Percentiles rank a stretch among this genome's conserved stretches.
phyloP scores from a whole-genome alignment of 37 sponge, comb jelly and placozoan genomes.

The Oopsacas minuta region DNA sequence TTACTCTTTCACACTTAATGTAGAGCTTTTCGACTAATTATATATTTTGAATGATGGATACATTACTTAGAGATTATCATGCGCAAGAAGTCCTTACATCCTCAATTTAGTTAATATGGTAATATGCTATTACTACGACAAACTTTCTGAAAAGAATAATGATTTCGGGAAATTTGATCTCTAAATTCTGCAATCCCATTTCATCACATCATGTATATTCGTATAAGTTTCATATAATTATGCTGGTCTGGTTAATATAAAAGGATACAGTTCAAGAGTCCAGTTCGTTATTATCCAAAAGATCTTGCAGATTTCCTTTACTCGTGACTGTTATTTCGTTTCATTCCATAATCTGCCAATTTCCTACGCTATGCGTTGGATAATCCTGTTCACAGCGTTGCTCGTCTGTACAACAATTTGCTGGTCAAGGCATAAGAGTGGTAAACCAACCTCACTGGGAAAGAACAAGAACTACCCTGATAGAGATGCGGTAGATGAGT shows the following conservation, averaged over 20 bases:
- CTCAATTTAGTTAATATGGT: too few relatives aligned
- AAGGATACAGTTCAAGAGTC: neutral
- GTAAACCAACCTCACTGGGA: neutral
- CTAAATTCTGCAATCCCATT: too few relatives aligned
- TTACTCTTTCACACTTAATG: too few relatives aligned
- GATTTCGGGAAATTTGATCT: neutral
- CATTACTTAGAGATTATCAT: too few relatives aligned
- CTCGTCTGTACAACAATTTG: neutral
- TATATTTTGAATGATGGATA: too few relatives aligned
- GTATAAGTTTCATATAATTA: neutral
- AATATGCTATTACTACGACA: neutral
- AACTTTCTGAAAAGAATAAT: neutral
- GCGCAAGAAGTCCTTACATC: too few relatives aligned
- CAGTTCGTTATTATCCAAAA: neutral
- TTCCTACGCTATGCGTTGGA: conserved; percentile 17
- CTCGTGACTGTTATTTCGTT: neutral
- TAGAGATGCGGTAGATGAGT: conserved; percentile 39
- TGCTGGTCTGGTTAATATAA: neutral
- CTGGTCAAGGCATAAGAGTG: neutral
- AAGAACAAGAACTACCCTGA: conserved; percentile 38
- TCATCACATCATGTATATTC: neutral
- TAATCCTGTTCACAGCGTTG: neutral
- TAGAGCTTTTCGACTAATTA: too few relatives aligned
- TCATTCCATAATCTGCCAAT: neutral
- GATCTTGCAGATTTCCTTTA: neutral